Base-by-base conservation (phyloP, 2,113 vertebrate genomes). In the Asarcornis scutulata region DNA sequence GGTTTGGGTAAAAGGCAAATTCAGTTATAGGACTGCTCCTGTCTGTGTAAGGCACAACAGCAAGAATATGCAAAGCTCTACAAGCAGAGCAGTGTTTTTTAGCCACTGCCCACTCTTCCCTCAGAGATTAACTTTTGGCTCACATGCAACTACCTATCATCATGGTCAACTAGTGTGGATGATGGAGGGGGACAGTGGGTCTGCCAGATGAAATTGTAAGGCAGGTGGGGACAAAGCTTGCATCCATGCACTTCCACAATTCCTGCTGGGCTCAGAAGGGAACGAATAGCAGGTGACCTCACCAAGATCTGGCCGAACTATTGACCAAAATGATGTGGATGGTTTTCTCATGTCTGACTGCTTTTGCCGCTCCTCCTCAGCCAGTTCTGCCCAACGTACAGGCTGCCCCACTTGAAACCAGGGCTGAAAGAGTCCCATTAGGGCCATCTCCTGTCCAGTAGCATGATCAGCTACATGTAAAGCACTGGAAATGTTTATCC, bases 81-180 rank as follows among this genome's bases (percentile, higher is more conserved):
- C n/a, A 60, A 60, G 44, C 26, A 83, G 32, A 42, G 73, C 17
- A 64, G 62, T 23, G 38, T 86, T 48, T 64, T 56, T 7, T 15
- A 4, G 5, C 21, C 55, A 25, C 76, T 40, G 26, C 31, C 14
- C 22, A 20, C 18, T 40, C 29, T 44, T 26, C 60, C 26, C 67
- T 23, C 23, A 34, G 34, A 59, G 23, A 25, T 14, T 20, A 34
- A 18, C 7, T 55, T 68, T 14, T 71, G 73, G 31, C 17, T 86
- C 4, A 0, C 17, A 2, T 42, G 53, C 9, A 73, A 4, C 31
- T 46, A 12, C 29, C 60, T 68, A 6, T 36, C 4, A 0, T 63
- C n/a, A 4, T 22, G 62, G 34, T 18, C 73, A 42, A 63, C 32
- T 26, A 23, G 16, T 1, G 1, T 44, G 38, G 58, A 31, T 62